A percentile compares a stretch with the other conserved stretches of the same genome.
Conservation (phyloP, 2,113 vertebrate genomes). For the Fregetta grallaria region DNA sequence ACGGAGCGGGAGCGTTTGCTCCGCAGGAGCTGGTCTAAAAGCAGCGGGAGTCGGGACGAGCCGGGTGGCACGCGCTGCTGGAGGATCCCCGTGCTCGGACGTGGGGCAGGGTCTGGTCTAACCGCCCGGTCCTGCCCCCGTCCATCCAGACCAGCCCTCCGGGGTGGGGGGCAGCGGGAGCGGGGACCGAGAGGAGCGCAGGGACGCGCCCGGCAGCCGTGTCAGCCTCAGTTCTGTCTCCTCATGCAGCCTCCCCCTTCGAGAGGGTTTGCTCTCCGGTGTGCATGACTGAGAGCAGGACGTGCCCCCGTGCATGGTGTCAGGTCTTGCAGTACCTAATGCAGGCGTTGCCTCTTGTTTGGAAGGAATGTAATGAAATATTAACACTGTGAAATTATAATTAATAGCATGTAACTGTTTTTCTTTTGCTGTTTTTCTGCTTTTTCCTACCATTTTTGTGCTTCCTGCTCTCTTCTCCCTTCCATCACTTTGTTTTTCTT, state of each 20-base stretch:
- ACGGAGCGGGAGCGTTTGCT: no score
- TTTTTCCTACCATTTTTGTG: constrained; percentile 56
- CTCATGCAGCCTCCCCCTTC: background rate
- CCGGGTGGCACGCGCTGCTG: background rate
- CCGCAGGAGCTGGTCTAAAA: background rate
- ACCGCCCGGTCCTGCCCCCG: background rate
- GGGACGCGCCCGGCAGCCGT: background rate
- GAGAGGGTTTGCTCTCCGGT: background rate
- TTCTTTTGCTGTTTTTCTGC: constrained; percentile 77
- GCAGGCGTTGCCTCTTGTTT: constrained; percentile 51
- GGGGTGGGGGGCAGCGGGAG: background rate
- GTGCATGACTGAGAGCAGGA: background rate
- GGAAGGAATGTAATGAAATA: constrained; percentile 61
- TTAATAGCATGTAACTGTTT: constrained; percentile 95
- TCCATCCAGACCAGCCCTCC: background rate
- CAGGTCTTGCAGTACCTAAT: constrained; percentile 27
- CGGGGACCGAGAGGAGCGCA: background rate
- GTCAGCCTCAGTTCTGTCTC: background rate
- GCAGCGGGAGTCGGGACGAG: rapidly evolving
- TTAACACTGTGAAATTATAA: constrained; percentile 82
- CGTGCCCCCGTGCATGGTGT: constrained; percentile 55
- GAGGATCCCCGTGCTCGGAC: background rate
- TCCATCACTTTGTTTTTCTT: constrained; percentile 45
- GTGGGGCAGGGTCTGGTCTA: background rate
- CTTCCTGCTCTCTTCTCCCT: constrained; percentile 29